A percentile compares a stretch with the other conserved stretches of the same genome.
These are phyloP conservation scores for Meriones unguiculatus DNA, from an alignment of 2,113 vertebrate species.

Conservation along the genomic window DNA sequence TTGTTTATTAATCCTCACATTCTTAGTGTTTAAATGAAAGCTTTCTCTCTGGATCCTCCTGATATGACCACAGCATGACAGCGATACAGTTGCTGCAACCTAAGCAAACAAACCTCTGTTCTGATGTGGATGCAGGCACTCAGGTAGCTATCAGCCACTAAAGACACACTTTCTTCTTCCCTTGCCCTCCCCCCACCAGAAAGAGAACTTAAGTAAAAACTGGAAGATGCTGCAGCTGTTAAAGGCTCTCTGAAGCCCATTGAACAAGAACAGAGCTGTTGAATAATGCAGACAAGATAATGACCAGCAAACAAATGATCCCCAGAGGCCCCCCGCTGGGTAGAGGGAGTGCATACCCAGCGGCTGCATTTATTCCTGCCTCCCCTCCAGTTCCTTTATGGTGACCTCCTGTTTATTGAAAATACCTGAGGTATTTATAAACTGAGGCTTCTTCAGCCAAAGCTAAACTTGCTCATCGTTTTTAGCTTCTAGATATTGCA, in stretches of 20 bases:
- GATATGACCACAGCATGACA: slow-evolving; percentile 24
- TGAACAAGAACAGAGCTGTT: slow-evolving; percentile 89
- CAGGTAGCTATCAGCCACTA: slow-evolving; percentile 64
- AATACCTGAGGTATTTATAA: slow-evolving; percentile 89
- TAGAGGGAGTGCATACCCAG: slow-evolving; percentile 87
- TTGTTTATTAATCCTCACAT: background rate
- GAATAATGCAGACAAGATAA: slow-evolving; percentile 92
- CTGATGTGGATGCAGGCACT: slow-evolving; percentile 60
- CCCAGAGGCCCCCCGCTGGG: slow-evolving; percentile 83
- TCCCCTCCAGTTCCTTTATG: slow-evolving; percentile 85
- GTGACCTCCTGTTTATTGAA: slow-evolving; percentile 90
- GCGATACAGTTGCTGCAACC: background rate
- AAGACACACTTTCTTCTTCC: slow-evolving; percentile 53
- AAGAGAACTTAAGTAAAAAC: slow-evolving; percentile 85
- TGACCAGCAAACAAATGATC: slow-evolving; percentile 88
- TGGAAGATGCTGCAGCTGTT: slow-evolving; percentile 88
- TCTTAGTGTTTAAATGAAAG: slow-evolving; percentile 67
- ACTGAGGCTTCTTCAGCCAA: slow-evolving; percentile 68
- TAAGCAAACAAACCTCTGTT: slow-evolving; percentile 58
- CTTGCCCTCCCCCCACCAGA: slow-evolving; percentile 46
- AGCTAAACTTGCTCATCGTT: slow-evolving; percentile 51
- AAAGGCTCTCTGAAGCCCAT: slow-evolving; percentile 89
- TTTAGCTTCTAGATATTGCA: slow-evolving; percentile 27
- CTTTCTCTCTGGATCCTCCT: background rate
- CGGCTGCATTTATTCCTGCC: slow-evolving; percentile 89